Percentiles rank a stretch among this genome's conserved stretches.
Evolutionary conservation across 2,888 invertebrate species (phyloP).

Genomic region (Catocala sponsa): DNA sequence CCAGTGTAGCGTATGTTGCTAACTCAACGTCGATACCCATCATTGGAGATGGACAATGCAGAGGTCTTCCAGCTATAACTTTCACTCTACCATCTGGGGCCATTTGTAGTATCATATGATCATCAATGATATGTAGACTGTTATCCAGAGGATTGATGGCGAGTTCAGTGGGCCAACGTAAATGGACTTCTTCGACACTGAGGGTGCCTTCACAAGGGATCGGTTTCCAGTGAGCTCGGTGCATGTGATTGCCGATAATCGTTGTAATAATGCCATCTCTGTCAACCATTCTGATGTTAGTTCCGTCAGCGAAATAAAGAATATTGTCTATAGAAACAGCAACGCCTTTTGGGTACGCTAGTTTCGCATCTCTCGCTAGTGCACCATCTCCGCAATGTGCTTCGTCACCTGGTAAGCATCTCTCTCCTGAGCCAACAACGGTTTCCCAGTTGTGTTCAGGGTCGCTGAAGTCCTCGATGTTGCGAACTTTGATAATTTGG

Average conservation of each 20-base stretch:
- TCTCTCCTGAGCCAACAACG: constrained; percentile 97
- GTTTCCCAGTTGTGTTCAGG: constrained; percentile 98
- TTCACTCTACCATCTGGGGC: constrained; percentile 97
- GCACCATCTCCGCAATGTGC: constrained; percentile 99
- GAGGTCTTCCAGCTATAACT: constrained; percentile 97
- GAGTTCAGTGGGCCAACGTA: constrained; percentile 98
- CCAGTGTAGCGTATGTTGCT: constrained; percentile 96
- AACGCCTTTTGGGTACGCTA: constrained; percentile 98
- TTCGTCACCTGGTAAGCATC: constrained; percentile 97
- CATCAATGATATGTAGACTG: constrained; percentile 98
- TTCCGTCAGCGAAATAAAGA: constrained; percentile 98
- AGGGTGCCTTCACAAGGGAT: constrained; percentile 97
- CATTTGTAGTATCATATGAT: constrained; percentile 97
- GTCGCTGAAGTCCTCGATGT: constrained; percentile 93
- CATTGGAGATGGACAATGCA: constrained; percentile 96
- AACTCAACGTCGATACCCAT: constrained; percentile 94
- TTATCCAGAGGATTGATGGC: constrained; percentile 98
- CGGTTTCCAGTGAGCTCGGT: constrained; percentile 97
- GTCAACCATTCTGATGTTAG: constrained; percentile 97
- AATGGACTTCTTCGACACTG: constrained; percentile 96
- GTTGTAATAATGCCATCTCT: constrained; percentile 97
- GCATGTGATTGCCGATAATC: constrained; percentile 97
- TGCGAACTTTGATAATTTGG: constrained; percentile 96
- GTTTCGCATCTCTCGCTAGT: constrained; percentile 96
- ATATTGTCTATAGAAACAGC: constrained; percentile 97